These are phyloP conservation scores for Crambe crambe DNA, from an alignment of 37 sponge, comb jelly and placozoan genomes.

Conservation along the genomic window DNA sequence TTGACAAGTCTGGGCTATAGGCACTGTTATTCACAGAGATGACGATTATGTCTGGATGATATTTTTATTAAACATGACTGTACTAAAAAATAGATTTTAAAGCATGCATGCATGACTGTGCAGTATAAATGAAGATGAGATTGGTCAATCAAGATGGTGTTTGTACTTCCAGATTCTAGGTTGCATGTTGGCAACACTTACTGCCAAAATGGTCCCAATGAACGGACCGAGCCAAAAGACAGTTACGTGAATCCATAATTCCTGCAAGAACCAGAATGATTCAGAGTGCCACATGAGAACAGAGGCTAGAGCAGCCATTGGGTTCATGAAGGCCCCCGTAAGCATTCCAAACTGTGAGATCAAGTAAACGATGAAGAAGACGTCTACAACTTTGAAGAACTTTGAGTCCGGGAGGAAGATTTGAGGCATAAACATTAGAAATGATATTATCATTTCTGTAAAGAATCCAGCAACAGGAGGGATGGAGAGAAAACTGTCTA, in stretches of 20 bases:
- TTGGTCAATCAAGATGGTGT: neutral
- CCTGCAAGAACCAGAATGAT: neutral
- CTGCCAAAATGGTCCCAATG: constrained; percentile 20
- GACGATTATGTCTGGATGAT: too few species aligned
- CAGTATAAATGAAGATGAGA: too few species aligned
- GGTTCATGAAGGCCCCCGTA: constrained; percentile 51
- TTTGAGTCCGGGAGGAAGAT: neutral
- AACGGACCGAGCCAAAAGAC: constrained; percentile 50
- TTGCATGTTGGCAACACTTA: constrained; percentile 5
- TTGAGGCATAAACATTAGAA: constrained; percentile 5
- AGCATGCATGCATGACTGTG: too few species aligned
- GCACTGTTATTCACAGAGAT: too few species aligned
- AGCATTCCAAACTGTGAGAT: neutral
- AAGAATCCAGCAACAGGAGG: neutral
- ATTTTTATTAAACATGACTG: too few species aligned
- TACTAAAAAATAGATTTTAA: too few species aligned
- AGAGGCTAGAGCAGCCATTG: constrained; percentile 30
- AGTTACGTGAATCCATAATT: too few species aligned
- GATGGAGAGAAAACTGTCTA: neutral
- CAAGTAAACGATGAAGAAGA: neutral
- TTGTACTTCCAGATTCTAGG: neutral
- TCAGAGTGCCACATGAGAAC: constrained; percentile 20
- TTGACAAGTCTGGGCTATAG: too few species aligned
- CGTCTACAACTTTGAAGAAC: neutral
- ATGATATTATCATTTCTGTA: constrained; percentile 2